Base-by-base conservation (phyloP, 2,888 invertebrate species). In the Aphidius colemani region DNA sequence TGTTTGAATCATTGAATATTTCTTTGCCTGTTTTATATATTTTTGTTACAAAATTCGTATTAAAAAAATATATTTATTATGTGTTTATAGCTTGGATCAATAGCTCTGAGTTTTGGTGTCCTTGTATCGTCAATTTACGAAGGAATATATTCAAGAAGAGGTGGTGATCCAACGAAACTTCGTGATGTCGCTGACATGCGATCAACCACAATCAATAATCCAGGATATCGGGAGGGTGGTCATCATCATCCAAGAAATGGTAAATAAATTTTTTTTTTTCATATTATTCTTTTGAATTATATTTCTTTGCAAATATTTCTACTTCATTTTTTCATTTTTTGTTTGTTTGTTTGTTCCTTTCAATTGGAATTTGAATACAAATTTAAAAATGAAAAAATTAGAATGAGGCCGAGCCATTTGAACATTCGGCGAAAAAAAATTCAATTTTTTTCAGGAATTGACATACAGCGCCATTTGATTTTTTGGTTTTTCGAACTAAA, bases 61-160 rank as follows among this genome's bases (percentile, higher is more conserved):
- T n/a, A n/a, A n/a, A 18, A 18, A 18, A 10, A 10, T 10, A 10
- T 45, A 8, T 10, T 3, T 8, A 6, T 10, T 53, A 10, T 8
- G 39, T 11, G 6, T 30, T 53, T 53, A 6, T 86, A 94, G 93
- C 88, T 94, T 82, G 87, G 90, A 69, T 88, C 91, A 71, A 92
- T 94, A 79, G 87, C 90, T 18, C 83, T 93, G 75, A 90, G 92
- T 79, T 88, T 90, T 59, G 84, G 88, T 51, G 84, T 94, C 61
- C 91, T 93, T 78, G 89, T 93, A 68, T 88, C 90, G 84, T 87
- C 92, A 5, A 79, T 94, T 61, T 94, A 94, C 82, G 94, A 94
- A 83, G 88, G 92, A 71, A 84, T 94, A 75, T 92, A 90, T 80
- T 88, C 93, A 11, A 85, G 92, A 70, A 86, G 90, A 66, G 92